phyloP scores from a whole-genome alignment of 2,888 invertebrate species.

The Athalia rosae region DNA sequence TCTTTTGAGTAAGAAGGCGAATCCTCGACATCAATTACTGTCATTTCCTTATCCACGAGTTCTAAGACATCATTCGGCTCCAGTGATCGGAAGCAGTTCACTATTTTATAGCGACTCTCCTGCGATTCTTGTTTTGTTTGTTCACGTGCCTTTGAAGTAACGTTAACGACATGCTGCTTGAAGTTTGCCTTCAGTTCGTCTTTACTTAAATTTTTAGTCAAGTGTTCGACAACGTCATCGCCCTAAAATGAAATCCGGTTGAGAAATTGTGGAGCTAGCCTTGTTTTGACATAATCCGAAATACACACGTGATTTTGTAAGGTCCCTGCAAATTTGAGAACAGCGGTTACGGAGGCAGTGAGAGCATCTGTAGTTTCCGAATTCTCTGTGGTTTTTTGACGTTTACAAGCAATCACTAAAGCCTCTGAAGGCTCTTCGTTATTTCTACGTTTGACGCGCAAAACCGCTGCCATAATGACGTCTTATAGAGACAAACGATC shows the following conservation, averaged over 20 bases:
- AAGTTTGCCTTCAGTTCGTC: constrained; percentile 74
- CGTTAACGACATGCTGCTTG: constrained; percentile 74
- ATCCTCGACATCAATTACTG: constrained; percentile 78
- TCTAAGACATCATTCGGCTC: constrained; percentile 57
- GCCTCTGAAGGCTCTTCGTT: constrained; percentile 84
- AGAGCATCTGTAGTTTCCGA: constrained; percentile 70
- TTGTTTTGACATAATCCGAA: constrained; percentile 8
- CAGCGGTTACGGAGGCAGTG: constrained; percentile 72
- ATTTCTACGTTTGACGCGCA: constrained; percentile 83
- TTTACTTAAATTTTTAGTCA: constrained; percentile 73
- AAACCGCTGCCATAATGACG: constrained; percentile 77
- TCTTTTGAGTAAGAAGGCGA: constrained; percentile 47
- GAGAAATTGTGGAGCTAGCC: neutral
- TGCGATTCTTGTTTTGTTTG: constrained; percentile 73
- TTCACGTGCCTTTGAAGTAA: constrained; percentile 73
- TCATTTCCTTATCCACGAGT: constrained; percentile 68
- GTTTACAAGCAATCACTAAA: constrained; percentile 83
- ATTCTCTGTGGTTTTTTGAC: constrained; percentile 76
- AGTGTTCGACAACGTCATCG: constrained; percentile 62
- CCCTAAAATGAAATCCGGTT: constrained; percentile 68
- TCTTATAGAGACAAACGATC: neutral
- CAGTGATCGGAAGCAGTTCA: constrained; percentile 77
- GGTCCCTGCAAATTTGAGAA: constrained; percentile 84
- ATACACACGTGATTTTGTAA: constrained; percentile 79
- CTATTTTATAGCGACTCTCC: constrained; percentile 77